phyloP scores from a whole-genome alignment of 2,113 vertebrate genomes.

The Diadophis punctatus region DNA sequence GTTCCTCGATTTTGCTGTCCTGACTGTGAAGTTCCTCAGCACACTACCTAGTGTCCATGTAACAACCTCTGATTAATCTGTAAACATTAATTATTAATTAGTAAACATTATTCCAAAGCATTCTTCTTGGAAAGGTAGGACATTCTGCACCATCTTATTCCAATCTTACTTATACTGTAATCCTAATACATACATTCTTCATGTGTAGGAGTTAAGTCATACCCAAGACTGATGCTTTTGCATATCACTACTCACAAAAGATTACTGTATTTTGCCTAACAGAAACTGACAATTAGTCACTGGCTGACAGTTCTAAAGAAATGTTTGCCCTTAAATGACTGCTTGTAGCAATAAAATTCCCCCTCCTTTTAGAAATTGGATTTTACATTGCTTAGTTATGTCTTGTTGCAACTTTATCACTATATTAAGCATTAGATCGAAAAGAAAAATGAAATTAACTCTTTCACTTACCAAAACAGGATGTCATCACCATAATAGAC shows the following conservation, averaged over 20 bases:
- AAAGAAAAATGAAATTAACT: not conserved
- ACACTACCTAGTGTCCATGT: not conserved
- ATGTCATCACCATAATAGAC: not conserved
- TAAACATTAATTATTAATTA: not conserved
- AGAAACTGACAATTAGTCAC: not conserved
- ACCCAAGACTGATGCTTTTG: not conserved
- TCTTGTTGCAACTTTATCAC: not conserved
- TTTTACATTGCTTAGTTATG: not conserved
- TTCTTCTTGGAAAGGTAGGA: not conserved
- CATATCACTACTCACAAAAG: not conserved
- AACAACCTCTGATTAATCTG: not conserved
- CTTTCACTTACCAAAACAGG: not conserved
- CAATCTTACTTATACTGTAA: not conserved
- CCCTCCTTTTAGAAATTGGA: not conserved
- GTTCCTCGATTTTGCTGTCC: not conserved
- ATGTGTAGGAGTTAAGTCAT: not conserved
- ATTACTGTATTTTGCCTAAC: not conserved
- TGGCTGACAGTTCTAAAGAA: not conserved
- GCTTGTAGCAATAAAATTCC: not conserved
- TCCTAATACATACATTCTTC: not conserved
- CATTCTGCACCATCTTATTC: not conserved
- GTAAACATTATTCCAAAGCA: not conserved
- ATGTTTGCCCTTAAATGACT: not conserved
- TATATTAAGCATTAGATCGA: not conserved
- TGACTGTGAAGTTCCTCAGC: not conserved